Base-by-base conservation (phyloP, 2,888 invertebrate genomes). In the Pristionchus mayeri region DNA sequence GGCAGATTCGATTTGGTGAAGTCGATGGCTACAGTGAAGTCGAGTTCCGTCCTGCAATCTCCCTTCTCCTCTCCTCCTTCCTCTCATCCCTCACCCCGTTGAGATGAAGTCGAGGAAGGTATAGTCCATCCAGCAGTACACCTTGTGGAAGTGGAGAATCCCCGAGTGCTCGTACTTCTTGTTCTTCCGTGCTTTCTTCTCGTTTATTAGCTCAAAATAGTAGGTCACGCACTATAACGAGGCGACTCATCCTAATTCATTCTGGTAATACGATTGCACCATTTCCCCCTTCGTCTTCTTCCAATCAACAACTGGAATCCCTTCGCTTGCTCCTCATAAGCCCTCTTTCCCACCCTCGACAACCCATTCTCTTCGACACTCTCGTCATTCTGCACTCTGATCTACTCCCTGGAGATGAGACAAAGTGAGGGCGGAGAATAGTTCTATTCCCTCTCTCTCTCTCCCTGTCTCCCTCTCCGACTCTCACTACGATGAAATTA, bases 1-100 rank as follows among this genome's bases (percentile, higher is more conserved):
- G 91, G 90, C 27, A 91, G 84, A 87, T 91, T 91, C 11, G 89
- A 89, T 34, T 86, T 84, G 18, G 90, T 90, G 84, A 90, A 90
- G 83, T 91, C 91, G 13, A 90, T 78, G 34, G 88, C 88, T 44
- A 90, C 89, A 27, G 88, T 88, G 85, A 90, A 90, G 82, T 90
- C 90, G 60, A 90, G 84, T 76, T 90, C 88, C n/a, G 90, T 90
- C 24, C 90, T 90, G 83, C 18, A 88, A 85, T 24, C 24, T 44
- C n/a, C 52, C 40, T n/a, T n/a, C 30, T n/a, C 13, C 71, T 9
- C n/a, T 9, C 18, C 44, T 82, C 11, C 44, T 6, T 30, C n/a
- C 30, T 52, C 37, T 30, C 27, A 7, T 16, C 24, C n/a, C 81
- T 63, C 71, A 90, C 90, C 90, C 90, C 3, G 88, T 88, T 40